Evolutionary conservation across 2,113 vertebrate species (phyloP), one percentile per base, ranked within the genome.

Genomic region (Tragelaphus buxtoni): DNA sequence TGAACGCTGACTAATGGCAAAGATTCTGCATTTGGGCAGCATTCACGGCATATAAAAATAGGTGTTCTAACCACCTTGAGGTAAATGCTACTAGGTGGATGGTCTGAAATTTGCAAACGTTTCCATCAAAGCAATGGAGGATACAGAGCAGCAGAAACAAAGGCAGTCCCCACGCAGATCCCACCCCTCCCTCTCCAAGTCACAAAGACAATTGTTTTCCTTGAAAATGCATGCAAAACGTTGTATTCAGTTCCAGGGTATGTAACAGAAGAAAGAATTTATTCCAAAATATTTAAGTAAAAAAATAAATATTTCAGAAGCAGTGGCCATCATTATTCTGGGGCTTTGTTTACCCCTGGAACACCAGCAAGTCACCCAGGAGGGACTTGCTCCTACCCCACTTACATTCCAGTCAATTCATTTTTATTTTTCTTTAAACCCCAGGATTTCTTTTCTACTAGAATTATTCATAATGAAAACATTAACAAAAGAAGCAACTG

Each of bases 241-340:
- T 32, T 85, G 61, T 61, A 49, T 60, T 56, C 22, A 45, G 79
- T 65, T 82, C 26, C 39, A 65, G 35, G 69, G 39, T 58, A 55
- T 35, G 35, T 51, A 55, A 94, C 53, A 94, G 45, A 77, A 95
- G n/a, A 94, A 80, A 80, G 42, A 49, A 61, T 47, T 58, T 96
- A 51, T 87, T 61, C 18, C 76, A 74, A 93, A 91, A 91, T 56
- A 35, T 88, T 89, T 79, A 84, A 42, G n/a, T 65, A 65, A 88
- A 87, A 77, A 74, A 47, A 79, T 35, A 85, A 86, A 74, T 82
- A 93, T 42, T 96, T 56, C 63, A 91, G 69, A 92, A 88, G 72
- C 53, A 81, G 58, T 58, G 86, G 72, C 26, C 61, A 56, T 28
- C 47, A 26, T 79, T 92, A 51, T 60, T 77, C 63, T 17, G 39